Evolutionary conservation across 1,140 invertebrate species (phyloP).

Genomic region (Platyura marginata): DNA sequence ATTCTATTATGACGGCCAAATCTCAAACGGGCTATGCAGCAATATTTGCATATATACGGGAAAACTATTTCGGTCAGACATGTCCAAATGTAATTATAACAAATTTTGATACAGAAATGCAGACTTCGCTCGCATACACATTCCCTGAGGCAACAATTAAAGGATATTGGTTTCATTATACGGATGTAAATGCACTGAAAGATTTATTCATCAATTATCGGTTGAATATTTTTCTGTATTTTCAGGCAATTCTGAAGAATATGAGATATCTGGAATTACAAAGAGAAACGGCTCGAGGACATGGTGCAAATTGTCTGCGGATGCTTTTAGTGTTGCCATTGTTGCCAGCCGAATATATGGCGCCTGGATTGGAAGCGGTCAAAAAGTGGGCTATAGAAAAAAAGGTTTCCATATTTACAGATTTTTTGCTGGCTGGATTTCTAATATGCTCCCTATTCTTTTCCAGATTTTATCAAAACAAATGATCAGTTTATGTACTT

Average conservation of each 20-base stretch:
- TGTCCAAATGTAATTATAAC: conserved; percentile 2
- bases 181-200: no score
- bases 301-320: conserved; percentile 1
- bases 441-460: no score
- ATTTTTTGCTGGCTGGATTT: no score
- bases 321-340: conserved; percentile 5
- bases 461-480: not conserved
- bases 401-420: not conserved
- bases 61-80: not conserved
- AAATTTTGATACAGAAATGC: conserved; percentile 2
- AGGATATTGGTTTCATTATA: conserved; percentile 5
- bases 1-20: conserved; percentile 1
- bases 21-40: conserved; percentile 2
- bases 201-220: no score
- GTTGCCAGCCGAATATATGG: conserved; percentile 5
- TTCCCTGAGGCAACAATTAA: conserved; percentile 5
- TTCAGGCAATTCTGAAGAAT: not conserved
- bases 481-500: conserved; percentile 1
- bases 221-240: not conserved
- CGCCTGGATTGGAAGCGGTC: conserved; percentile 2
- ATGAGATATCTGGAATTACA: conserved; percentile 3
- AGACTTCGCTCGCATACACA: not conserved
- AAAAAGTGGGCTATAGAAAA: conserved; percentile 6
- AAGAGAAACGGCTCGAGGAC: conserved; percentile 1
- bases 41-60: conserved; percentile 3